phyloP scores from a whole-genome alignment of 1,140 invertebrate species.

The Heliconius himera region DNA sequence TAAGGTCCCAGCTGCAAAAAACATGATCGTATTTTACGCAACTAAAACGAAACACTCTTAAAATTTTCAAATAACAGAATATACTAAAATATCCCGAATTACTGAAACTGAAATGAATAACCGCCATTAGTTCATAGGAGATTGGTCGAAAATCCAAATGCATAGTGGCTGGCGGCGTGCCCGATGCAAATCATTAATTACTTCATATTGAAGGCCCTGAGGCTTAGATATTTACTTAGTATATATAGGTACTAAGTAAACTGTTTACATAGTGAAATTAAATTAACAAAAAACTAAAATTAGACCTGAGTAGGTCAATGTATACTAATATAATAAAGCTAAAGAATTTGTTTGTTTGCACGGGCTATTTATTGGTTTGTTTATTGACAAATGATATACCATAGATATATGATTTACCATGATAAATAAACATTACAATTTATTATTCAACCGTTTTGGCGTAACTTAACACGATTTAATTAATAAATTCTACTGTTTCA shows the following conservation, averaged over 20 bases:
- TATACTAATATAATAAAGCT: too few relatives aligned
- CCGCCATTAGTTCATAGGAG: conserved; percentile 3
- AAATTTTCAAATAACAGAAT: background rate
- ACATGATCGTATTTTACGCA: background rate
- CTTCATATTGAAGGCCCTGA: conserved; percentile 5
- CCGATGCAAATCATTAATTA: conserved; percentile 25
- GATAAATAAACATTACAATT: too few relatives aligned
- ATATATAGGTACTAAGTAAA: background rate
- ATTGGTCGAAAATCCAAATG: conserved; percentile 18
- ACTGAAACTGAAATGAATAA: conserved; percentile 17
- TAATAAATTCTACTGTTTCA: too few relatives aligned
- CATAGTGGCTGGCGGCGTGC: conserved; percentile 8
- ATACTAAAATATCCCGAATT: background rate
- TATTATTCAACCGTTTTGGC: too few relatives aligned
- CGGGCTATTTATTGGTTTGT: too few relatives aligned
- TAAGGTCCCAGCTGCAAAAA: background rate
- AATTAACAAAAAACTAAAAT: too few relatives aligned
- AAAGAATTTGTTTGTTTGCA: too few relatives aligned
- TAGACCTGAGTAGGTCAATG: too few relatives aligned
- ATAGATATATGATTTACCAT: too few relatives aligned
- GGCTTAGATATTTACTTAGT: conserved; percentile 3
- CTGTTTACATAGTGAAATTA: background rate
- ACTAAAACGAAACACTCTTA: background rate
- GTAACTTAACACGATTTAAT: too few relatives aligned
- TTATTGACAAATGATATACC: too few relatives aligned